Conservation (phyloP, 2,113 vertebrate species). For the Bubalus kerabau region DNA sequence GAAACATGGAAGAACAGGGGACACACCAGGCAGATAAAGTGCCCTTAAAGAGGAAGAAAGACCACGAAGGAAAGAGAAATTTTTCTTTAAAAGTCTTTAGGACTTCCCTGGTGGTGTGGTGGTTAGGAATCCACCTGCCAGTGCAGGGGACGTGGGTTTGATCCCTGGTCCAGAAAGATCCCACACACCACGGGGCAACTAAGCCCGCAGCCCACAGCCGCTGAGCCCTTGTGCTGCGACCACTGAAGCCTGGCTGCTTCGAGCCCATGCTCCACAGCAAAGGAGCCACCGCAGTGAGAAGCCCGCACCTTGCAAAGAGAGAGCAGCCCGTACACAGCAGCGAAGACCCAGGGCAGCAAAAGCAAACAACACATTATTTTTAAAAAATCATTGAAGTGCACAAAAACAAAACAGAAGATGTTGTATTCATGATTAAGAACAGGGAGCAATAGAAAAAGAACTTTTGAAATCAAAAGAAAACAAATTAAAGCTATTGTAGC, state of each 20-base stretch:
- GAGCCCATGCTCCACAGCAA: rapidly evolving
- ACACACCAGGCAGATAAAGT: background rate
- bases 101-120: background rate
- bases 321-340: rapidly evolving
- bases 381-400: background rate
- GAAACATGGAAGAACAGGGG: background rate
- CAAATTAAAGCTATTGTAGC: background rate
- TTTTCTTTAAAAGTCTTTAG: background rate
- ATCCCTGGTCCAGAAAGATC: background rate
- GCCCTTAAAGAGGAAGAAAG: background rate
- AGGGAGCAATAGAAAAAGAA: background rate
- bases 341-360: background rate
- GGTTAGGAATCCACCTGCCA: background rate
- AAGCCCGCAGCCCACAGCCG: background rate
- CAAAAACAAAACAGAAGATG: background rate
- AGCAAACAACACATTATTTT: rapidly evolving
- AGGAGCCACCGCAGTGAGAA: background rate
- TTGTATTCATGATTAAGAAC: background rate
- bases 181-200: background rate
- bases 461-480: background rate
- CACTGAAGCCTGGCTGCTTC: background rate
- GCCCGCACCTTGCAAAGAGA: rapidly evolving
- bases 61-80: background rate
- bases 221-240: background rate
- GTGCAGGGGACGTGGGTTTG: background rate